Base-by-base conservation (phyloP, 1,140 invertebrate genomes). In the Hylyphantes graminicola region DNA sequence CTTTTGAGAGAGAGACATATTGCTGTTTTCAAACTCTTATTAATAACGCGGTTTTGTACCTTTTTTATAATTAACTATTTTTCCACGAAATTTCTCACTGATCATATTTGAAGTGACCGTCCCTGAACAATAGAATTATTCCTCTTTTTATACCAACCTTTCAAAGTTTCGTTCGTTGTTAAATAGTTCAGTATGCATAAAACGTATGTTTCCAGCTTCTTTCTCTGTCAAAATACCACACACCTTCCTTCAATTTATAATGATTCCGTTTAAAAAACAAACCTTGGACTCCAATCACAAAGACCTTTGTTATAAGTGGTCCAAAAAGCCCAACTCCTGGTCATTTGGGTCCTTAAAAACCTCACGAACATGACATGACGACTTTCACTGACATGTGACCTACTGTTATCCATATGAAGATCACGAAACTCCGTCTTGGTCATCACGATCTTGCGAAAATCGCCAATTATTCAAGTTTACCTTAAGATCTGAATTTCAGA, bases 301-400 rank as follows among this genome's bases (percentile, higher is more conserved):
- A 35, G 35, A 21, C 64, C 64, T 65, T 65, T 11, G 3, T 65
- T 65, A 21, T 35, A 8, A 21, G 15, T 17, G 48, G 5, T 65
- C 11, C 15, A 17, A 61, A 11, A 65, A 65, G 48, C 48, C 17
- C 64, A 65, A 21, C 17, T 19, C 11, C 64, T 65, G 12, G 48
- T 65, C 64, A 65, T 65, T 65, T 65, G 2, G 15, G 15, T 61
- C 59, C 17, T 61, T 12, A n/a, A 12, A 59, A 63, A 50, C 17
- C 64, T 21, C 77, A 80, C 77, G 77, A 80, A 50, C n/a, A n/a
- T n/a, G n/a, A n/a, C n/a, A n/a, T n/a, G n/a, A n/a, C n/a, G n/a
- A 54, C 51, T 70, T 48, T 13, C 17, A 59, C 65, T 68, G 77
- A 59, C 77, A 80, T 67, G 51, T 70, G 77, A 70, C 77, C 77